These are phyloP conservation scores for Tetragonula clypearis DNA, from an alignment of 1,140 invertebrate genomes.

Conservation along the genomic window DNA sequence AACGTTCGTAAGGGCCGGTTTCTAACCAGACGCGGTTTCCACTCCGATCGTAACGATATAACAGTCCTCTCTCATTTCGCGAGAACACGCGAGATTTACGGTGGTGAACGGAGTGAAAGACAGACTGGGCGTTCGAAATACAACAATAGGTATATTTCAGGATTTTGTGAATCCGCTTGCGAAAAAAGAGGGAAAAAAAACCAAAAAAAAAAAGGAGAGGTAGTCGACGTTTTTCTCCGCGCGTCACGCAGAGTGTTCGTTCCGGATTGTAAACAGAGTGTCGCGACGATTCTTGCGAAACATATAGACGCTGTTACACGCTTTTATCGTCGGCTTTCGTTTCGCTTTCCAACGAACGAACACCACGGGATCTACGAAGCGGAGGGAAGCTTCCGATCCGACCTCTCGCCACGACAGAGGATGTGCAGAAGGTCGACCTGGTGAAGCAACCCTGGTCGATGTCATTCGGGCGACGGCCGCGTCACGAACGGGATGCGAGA, in stretches of 20 bases:
- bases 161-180: neutral
- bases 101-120: neutral
- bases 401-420: neutral
- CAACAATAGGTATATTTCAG: neutral
- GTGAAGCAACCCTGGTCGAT: constrained; percentile 38
- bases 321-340: neutral
- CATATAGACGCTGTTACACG: neutral
- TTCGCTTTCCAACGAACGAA: neutral
- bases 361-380: neutral
- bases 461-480: constrained; percentile 30
- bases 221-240: neutral
- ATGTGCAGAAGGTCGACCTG: constrained; percentile 18
- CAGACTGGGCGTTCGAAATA: neutral
- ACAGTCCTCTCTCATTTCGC: neutral
- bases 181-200: neutral
- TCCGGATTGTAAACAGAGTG: neutral
- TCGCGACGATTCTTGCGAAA: neutral
- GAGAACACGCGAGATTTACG: neutral
- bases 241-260: neutral
- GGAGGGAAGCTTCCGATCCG: neutral
- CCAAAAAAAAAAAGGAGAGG: neutral
- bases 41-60: neutral
- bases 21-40: neutral
- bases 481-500: constrained; percentile 37
- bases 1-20: constrained; percentile 14